A percentile compares a stretch with the other conserved stretches of the same genome.
Evolutionary conservation across 2,888 invertebrate species (phyloP).

Genomic region (Therioaphis trifolii): DNA sequence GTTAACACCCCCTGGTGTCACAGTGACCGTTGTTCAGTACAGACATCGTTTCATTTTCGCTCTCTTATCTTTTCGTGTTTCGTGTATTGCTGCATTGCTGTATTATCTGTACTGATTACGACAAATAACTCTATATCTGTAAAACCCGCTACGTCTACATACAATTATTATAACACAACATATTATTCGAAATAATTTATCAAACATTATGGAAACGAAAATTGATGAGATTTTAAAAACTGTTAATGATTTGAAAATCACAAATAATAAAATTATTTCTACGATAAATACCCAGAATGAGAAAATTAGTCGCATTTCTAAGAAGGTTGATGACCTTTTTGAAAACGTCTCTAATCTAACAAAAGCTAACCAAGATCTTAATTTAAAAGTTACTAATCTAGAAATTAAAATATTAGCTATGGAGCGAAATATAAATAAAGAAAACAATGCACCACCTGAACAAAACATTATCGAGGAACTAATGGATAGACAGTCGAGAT

Average conservation of each 20-base stretch:
- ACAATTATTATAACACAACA: too few relatives aligned
- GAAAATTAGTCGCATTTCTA: not conserved
- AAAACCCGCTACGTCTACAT: too few relatives aligned
- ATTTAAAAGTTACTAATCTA: not conserved
- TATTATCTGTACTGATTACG: too few relatives aligned
- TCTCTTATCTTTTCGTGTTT: too few relatives aligned
- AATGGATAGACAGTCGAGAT: constrained; percentile 5
- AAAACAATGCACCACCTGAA: not conserved
- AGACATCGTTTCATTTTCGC: too few relatives aligned
- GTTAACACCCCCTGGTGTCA: too few relatives aligned
- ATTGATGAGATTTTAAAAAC: constrained; percentile 8
- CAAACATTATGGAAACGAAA: too few relatives aligned
- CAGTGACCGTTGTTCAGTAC: too few relatives aligned
- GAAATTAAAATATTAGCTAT: not conserved
- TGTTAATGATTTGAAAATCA: not conserved
- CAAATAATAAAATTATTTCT: constrained; percentile 1
- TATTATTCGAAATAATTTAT: too few relatives aligned
- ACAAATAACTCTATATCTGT: too few relatives aligned
- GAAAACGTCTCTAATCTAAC: not conserved
- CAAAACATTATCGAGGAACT: constrained; percentile 18
- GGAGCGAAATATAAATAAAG: not conserved
- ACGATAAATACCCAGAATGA: not conserved
- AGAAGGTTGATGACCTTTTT: not conserved
- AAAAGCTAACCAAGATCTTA: not conserved
- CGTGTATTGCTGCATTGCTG: too few relatives aligned